Evolutionary conservation across 2,113 vertebrate genomes (phyloP).

Genomic region (Butorides virescens): DNA sequence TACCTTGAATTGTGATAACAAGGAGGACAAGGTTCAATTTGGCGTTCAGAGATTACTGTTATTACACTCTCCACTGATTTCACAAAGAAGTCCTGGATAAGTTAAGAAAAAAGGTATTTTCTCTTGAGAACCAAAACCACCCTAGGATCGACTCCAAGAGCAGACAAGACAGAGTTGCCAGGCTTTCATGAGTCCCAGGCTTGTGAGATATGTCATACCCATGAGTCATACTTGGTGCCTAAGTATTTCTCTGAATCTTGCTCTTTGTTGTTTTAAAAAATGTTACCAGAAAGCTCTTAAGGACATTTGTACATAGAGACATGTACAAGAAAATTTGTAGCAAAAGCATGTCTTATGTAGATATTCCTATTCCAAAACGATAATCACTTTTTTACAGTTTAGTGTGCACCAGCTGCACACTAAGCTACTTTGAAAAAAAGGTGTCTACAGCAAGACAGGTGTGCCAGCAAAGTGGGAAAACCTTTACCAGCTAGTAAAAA

Average conservation of each 20-base stretch:
- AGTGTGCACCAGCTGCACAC: neutral
- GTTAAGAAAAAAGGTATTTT: neutral
- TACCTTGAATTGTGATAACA: neutral
- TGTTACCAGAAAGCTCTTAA: neutral
- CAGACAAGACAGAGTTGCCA: neutral
- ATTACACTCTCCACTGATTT: neutral
- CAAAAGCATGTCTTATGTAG: neutral
- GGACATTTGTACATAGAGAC: neutral
- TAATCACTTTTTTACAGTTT: neutral
- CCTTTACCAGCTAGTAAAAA: neutral
- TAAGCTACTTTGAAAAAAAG: neutral
- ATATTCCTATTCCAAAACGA: neutral
- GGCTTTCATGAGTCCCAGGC: neutral
- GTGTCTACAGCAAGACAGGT: neutral
- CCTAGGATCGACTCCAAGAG: neutral
- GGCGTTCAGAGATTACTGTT: neutral
- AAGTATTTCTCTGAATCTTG: neutral
- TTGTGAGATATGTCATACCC: neutral
- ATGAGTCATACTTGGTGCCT: neutral
- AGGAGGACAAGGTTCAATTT: neutral
- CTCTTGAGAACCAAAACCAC: neutral
- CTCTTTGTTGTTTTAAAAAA: neutral
- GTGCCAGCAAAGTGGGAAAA: neutral
- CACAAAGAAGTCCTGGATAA: neutral
- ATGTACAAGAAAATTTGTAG: neutral